These are phyloP conservation scores for Ceramica pisi DNA, from an alignment of 2,888 invertebrate genomes.

Conservation along the genomic window DNA sequence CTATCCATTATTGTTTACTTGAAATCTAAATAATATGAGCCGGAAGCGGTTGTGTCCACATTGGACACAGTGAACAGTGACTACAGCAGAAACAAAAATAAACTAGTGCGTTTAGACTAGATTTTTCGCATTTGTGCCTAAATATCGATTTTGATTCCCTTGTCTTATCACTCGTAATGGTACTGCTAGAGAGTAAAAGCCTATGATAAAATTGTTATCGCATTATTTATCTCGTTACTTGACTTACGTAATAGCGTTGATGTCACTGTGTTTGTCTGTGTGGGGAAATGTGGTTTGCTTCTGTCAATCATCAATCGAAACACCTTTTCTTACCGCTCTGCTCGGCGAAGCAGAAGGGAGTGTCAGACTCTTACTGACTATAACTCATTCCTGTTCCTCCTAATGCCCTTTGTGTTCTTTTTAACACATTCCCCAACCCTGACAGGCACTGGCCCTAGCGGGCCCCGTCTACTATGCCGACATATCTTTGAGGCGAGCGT, in stretches of 20 bases:
- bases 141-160: background rate
- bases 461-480: too few relatives aligned
- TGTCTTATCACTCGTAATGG: constrained; percentile 28
- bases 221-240: background rate
- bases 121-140: background rate
- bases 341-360: too few relatives aligned
- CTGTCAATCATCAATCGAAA: background rate
- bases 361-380: too few relatives aligned
- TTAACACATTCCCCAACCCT: too few relatives aligned
- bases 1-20: background rate
- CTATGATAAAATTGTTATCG: constrained; percentile 17
- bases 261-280: background rate
- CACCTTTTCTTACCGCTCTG: too few relatives aligned
- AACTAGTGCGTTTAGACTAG: background rate
- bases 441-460: too few relatives aligned
- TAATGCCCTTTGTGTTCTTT: too few relatives aligned
- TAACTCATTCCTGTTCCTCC: too few relatives aligned
- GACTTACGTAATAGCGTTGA: background rate
- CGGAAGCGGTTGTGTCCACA: too few relatives aligned
- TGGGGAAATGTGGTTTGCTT: background rate
- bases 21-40: too few relatives aligned
- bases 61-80: background rate
- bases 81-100: background rate
- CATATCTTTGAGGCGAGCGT: too few relatives aligned
- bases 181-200: constrained; percentile 19